Evolutionary conservation across 2,888 invertebrate genomes (phyloP), one percentile per base, ranked within the genome.

Genomic region (Himalopsyche tibetana): DNA sequence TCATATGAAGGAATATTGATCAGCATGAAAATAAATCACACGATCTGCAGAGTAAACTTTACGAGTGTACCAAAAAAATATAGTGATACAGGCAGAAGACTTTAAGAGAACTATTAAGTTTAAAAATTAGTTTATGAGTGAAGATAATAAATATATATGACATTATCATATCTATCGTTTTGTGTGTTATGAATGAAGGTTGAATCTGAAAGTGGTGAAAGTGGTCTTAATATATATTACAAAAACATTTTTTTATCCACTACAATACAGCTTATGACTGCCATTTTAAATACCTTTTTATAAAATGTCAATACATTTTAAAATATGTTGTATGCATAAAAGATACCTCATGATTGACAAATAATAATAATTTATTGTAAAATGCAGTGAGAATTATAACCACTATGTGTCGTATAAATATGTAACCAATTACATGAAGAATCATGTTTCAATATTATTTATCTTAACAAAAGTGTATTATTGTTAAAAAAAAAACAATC

Each of bases 221-320:
- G 19, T 19, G 28, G 63, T 63, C 19, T 63, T 63, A n/a, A 63
- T 63, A 63, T 63, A 63, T 51, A 15, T 3, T 19, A 63, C 5
- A 63, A 63, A 19, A 63, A 63, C 63, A 63, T 63, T 63, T 63
- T 51, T 63, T 63, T 63, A 63, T 63, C 63, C 63, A 15, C 63
- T 19, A 19, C 1, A 19, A 28, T 63, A 63, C 15, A 63, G 63
- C 63, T 63, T 19, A 63, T 63, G 63, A 63, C 63, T 63, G 19
- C 63, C 63, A 63, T 19, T 63, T 19, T 19, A 19, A 63, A 63
- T 19, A 19, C 11, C 2, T 28, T 63, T 63, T 19, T 2, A 63
- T 15, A 51, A 9, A 11, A 51, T 51, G 12, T 51, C 11, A 51
- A 51, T 51, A 12, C 9, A 51, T 51, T 51, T 11, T 11, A 51